A percentile compares a stretch with the other conserved stretches of the same genome.
phyloP scores from a whole-genome alignment of 2,888 invertebrate genomes.

The Beris morrisii region DNA sequence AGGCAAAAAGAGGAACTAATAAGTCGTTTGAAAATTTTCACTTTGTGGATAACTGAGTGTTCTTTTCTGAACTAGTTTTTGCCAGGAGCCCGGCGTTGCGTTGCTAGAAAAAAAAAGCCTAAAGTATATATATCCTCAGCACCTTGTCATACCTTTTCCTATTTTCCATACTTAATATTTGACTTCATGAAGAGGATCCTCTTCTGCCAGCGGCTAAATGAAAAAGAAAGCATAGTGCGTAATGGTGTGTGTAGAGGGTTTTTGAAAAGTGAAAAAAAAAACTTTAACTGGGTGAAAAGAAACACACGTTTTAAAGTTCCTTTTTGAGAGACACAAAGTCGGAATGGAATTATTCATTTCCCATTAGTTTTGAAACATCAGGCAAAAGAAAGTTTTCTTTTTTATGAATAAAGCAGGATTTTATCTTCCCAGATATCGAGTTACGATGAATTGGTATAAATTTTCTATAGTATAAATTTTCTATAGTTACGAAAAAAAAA shows the following conservation, averaged over 20 bases:
- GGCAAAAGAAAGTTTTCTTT: too few species aligned
- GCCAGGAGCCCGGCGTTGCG: neutral
- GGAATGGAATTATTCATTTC: conserved; percentile 10
- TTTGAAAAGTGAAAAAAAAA: neutral
- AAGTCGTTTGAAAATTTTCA: conserved; percentile 23
- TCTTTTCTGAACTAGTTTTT: conserved; percentile 23
- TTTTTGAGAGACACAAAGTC: neutral
- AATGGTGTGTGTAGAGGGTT: neutral
- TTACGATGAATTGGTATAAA: too few species aligned
- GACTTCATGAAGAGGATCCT: conserved; percentile 1
- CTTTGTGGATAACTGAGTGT: conserved; percentile 21
- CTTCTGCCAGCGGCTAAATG: neutral
- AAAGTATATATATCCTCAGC: too few species aligned
- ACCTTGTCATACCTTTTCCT: too few species aligned
- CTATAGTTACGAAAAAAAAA: too few species aligned
- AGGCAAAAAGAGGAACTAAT: conserved; percentile 21
- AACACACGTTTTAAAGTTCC: neutral
- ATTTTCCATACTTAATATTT: conserved; percentile 8
- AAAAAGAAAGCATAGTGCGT: conserved; percentile 6
- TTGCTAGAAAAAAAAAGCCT: neutral
- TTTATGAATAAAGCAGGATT: too few species aligned
- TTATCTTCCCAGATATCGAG: too few species aligned
- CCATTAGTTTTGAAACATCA: neutral
- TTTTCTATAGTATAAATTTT: too few species aligned
- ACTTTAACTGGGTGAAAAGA: neutral